Evolutionary conservation across 2,888 invertebrate species (phyloP), one percentile per base, ranked within the genome.

Genomic region (Agrypnus murinus): DNA sequence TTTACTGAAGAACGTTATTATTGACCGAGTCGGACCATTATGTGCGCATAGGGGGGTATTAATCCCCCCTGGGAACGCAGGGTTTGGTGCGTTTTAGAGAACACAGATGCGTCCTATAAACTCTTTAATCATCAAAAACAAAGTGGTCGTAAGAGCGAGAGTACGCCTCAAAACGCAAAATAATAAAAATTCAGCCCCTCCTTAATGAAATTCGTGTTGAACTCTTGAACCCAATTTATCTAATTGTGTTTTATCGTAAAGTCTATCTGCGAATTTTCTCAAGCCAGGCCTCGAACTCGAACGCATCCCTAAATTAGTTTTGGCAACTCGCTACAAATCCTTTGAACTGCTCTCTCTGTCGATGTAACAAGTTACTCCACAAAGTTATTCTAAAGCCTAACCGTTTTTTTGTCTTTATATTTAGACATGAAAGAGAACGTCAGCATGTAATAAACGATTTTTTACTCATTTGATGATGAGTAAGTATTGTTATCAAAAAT

Each of bases 261-360:
- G 65, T 70, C 70, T 65, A 70, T 70, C 70, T 66, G 46, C 60
- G 65, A 70, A 70, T 70, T 65, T 70, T 70, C 70, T 70, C 65
- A 63, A 69, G 70, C 65, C 65, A 65, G 65, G 53, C 70, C 50
- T 70, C 67, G 43, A 64, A 53, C 63, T 59, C 71, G 71, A 71
- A 71, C 63, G 66, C 64, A 71, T 71, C 67, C 65, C 67, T 64
- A 71, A 71, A 71, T 71, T 71, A 71, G 71, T 71, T 71, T 67
- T 66, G 67, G 71, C 71, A 71, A 67, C 66, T 71, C 62, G 63
- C 63, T 66, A 71, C 66, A 71, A 71, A 67, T 71, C 66, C 71
- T 67, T 71, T 71, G 71, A 71, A 70, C 62, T 65, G 59, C 59
- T 71, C 66, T 69, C 69, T 69, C 60, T 65, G 59, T 58, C 65